Evolutionary conservation across 2,888 invertebrate species (phyloP).

Genomic region (Hyposoter didymator): DNA sequence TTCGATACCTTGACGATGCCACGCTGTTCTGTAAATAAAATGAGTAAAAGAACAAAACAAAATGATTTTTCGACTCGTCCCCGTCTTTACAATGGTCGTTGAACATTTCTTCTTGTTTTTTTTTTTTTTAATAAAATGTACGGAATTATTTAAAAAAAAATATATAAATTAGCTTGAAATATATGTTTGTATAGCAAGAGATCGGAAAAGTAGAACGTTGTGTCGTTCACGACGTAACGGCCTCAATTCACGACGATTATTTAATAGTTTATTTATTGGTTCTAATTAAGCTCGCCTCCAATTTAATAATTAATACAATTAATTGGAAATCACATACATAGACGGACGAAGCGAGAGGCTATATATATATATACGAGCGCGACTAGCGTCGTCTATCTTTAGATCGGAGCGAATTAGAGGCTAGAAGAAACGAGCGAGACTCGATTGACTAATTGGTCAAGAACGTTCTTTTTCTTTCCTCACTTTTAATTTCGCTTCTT

Average conservation of each 20-base stretch:
- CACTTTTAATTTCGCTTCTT: constrained; percentile 46
- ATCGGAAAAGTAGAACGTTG: constrained; percentile 59
- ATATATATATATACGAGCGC: constrained; percentile 71
- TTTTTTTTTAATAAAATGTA: background rate
- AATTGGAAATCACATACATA: constrained; percentile 80
- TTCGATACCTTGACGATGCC: constrained; percentile 54
- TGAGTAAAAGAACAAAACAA: constrained; percentile 15
- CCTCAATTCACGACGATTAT: constrained; percentile 83
- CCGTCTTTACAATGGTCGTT: background rate
- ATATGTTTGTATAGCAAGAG: constrained; percentile 38
- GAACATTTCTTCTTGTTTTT: background rate
- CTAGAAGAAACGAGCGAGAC: constrained; percentile 60
- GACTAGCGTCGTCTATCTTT: constrained; percentile 69
- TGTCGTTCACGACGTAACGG: constrained; percentile 72
- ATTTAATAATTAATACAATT: constrained; percentile 84
- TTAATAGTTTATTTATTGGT: constrained; percentile 84
- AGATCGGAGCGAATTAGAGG: constrained; percentile 68
- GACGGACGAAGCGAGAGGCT: constrained; percentile 71
- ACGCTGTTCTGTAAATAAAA: constrained; percentile 62
- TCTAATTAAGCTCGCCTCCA: constrained; percentile 83
- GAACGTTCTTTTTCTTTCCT: constrained; percentile 47
- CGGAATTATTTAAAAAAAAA: background rate
- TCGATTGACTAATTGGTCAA: constrained; percentile 66
- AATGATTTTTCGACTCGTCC: constrained; percentile 8
- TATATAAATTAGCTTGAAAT: constrained; percentile 19